Evolutionary conservation across 2,888 invertebrate genomes (phyloP), one percentile per base, ranked within the genome.

Genomic region (Eupithecia inturbata): DNA sequence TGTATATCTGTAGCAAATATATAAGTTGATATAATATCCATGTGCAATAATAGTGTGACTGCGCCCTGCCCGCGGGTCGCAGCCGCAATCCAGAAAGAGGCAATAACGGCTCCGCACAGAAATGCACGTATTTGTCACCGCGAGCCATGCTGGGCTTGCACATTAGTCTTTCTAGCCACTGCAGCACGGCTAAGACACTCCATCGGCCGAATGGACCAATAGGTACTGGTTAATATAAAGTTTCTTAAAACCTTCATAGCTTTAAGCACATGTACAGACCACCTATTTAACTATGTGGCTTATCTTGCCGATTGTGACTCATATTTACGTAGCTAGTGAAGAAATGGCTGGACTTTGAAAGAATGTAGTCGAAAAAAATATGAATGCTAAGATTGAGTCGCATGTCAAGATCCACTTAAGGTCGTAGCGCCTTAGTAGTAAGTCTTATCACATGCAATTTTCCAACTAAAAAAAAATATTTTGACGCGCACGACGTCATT

Each of bases 101-200:
- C 31, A 39, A 68, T 68, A 63, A 71, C 22, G 14, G 49, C 45
- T 39, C 33, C 36, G 14, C 53, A 63, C 49, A n/a, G 53, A 67
- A 69, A 68, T 62, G 71, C 60, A 67, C 67, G 45, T 53, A 72
- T 69, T 72, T 63, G 68, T 69, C 71, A 74, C 71, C 3, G 19
- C 45, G 45, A 45, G 19, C 19, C 45, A 5, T 7, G 6, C 45
- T 5, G 45, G 39, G 45, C 45, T 4, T 7, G 45, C 45, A 19
- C 19, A 5, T 19, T 7, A 45, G 3, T 19, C 19, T 7, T 1
- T 19, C 45, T 45, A 7, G 45, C 45, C 41, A 6, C 45, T 19
- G 45, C 45, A 7, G 45, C 45, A 4, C 45, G 45, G 45, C 45
- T 45, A 19, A 19, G 45, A 45, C 45, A 45, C 45, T 19, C 19